Evolutionary conservation across 2,113 vertebrate species (phyloP).

Genomic region (Heterotilapia buettikoferi): DNA sequence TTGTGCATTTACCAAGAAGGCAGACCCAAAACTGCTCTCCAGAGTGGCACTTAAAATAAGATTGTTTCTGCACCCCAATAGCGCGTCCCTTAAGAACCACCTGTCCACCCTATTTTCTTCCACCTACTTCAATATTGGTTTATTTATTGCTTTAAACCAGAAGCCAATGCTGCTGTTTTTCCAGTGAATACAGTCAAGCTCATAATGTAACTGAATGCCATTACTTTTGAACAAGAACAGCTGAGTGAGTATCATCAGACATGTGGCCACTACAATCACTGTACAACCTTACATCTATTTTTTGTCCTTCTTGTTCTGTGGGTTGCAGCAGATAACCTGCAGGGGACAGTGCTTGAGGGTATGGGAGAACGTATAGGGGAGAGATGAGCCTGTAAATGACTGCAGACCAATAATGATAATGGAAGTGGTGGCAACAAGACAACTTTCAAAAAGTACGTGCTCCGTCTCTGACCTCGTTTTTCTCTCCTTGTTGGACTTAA

Average conservation of each 20-base stretch:
- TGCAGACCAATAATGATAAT: constrained; percentile 64
- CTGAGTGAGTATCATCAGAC: background rate
- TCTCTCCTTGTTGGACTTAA: background rate
- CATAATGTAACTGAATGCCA: background rate
- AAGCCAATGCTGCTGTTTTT: background rate
- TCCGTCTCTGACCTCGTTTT: constrained; percentile 9
- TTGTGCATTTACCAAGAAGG: background rate
- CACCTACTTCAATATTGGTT: background rate
- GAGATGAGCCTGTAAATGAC: constrained; percentile 52
- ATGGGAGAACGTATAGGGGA: constrained; percentile 24
- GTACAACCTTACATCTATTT: background rate
- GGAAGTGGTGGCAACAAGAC: constrained; percentile 65
- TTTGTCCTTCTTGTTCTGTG: background rate
- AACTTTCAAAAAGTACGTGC: constrained; percentile 34
- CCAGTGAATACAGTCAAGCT: background rate
- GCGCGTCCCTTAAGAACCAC: background rate
- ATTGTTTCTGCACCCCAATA: background rate
- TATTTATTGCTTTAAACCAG: background rate
- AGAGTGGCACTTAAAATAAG: background rate
- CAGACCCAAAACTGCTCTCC: background rate
- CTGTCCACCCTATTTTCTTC: background rate
- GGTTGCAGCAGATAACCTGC: background rate
- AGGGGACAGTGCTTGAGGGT: constrained; percentile 14
- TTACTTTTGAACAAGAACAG: background rate
- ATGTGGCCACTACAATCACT: background rate